Conservation (phyloP, 2,888 invertebrate species). For the Actias luna region DNA sequence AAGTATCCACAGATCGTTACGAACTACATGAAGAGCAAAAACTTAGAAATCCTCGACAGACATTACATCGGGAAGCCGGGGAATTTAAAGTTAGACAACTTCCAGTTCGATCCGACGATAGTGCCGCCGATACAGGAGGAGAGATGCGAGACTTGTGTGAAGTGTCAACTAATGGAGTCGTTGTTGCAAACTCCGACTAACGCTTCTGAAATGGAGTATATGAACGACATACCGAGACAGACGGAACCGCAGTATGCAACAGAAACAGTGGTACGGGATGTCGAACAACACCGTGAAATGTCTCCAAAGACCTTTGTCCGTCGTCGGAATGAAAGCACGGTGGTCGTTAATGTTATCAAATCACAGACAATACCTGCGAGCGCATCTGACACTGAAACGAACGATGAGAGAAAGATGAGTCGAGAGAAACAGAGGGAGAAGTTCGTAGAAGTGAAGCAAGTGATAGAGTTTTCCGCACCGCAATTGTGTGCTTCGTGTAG, state of each 20-base stretch:
- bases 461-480: slow-evolving; percentile 83
- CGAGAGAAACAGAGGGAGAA: slow-evolving; percentile 33
- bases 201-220: slow-evolving; percentile 86
- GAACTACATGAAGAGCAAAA: slow-evolving; percentile 89
- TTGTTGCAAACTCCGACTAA: slow-evolving; percentile 89
- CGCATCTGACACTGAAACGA: slow-evolving; percentile 23
- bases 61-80: slow-evolving; percentile 82
- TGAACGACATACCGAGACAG: slow-evolving; percentile 70
- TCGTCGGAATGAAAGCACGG: slow-evolving; percentile 66
- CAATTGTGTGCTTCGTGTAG: slow-evolving; percentile 34
- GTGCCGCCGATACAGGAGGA: slow-evolving; percentile 72
- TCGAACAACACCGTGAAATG: slow-evolving; percentile 37
- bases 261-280: slow-evolving; percentile 49
- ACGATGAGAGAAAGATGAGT: slow-evolving; percentile 29
- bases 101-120: slow-evolving; percentile 75
- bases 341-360: slow-evolving; percentile 58
- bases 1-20: slow-evolving; percentile 88
- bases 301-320: slow-evolving; percentile 71
- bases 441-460: slow-evolving; percentile 55
- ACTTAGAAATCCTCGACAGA: slow-evolving; percentile 83
- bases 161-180: slow-evolving; percentile 78
- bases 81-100: slow-evolving; percentile 77
- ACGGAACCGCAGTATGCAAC: slow-evolving; percentile 69
- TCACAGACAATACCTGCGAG: slow-evolving; percentile 7
- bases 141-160: slow-evolving; percentile 78